Evolutionary conservation across 2,888 invertebrate species (phyloP).

Genomic region (Ptycholaimellus sp.): DNA sequence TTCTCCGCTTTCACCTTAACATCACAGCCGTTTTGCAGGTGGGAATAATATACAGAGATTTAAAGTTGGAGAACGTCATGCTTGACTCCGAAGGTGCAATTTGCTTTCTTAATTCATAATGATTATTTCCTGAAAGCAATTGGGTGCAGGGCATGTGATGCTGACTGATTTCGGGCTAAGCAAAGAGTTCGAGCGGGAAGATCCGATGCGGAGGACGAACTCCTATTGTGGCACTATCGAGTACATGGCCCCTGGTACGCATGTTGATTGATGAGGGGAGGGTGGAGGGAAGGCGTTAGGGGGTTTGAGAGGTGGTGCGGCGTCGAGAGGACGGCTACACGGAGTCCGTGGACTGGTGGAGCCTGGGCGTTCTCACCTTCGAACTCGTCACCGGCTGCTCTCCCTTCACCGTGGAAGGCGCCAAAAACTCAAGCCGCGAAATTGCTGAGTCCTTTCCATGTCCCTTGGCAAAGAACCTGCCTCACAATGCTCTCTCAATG

Average conservation of each 20-base stretch:
- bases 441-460: slow-evolving; percentile 42
- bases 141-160: slow-evolving; percentile 84
- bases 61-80: slow-evolving; percentile 85
- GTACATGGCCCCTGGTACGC: slow-evolving; percentile 49
- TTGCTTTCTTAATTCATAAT: too few species aligned
- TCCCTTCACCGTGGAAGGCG: slow-evolving; percentile 84
- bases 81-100: slow-evolving; percentile 70
- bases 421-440: slow-evolving; percentile 73
- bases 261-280: background rate
- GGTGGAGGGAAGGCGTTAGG: slow-evolving; percentile 4
- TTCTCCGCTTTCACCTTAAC: background rate
- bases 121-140: too few species aligned
- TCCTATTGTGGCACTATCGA: slow-evolving; percentile 95
- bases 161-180: slow-evolving; percentile 90
- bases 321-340: slow-evolving; percentile 13
- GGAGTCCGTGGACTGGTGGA: slow-evolving; percentile 97
- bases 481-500: slow-evolving; percentile 6
- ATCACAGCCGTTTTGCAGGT: slow-evolving; percentile 43
- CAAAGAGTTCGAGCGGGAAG: slow-evolving; percentile 46
- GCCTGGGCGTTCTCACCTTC: slow-evolving; percentile 83
- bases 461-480: background rate
- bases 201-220: slow-evolving; percentile 36
- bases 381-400: slow-evolving; percentile 85
- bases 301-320: slow-evolving; percentile 15
- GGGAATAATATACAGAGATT: slow-evolving; percentile 88